phyloP scores from a whole-genome alignment of 2,113 vertebrate species.

The Mesoclemmys tuberculata region DNA sequence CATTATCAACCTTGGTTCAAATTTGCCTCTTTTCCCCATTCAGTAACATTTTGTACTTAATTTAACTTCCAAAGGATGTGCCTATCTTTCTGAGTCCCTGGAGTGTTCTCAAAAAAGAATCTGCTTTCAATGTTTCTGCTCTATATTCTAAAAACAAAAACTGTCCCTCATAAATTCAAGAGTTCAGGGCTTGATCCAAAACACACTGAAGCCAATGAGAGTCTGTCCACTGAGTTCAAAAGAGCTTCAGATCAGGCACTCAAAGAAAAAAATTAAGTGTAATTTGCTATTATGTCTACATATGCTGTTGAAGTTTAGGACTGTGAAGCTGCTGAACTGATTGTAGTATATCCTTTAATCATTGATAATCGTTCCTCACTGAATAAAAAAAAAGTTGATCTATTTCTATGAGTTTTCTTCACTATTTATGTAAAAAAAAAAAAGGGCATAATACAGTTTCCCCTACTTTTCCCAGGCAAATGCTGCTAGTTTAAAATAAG shows the following conservation, averaged over 20 bases:
- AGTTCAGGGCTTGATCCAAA: background rate
- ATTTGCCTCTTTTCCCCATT: constrained; percentile 27
- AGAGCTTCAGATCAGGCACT: background rate
- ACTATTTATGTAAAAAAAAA: background rate
- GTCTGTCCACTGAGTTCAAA: background rate
- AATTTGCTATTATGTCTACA: background rate
- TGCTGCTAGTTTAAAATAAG: background rate
- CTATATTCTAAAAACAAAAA: constrained; percentile 71
- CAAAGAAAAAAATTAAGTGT: background rate
- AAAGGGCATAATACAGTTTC: rapidly evolving
- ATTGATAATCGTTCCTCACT: background rate
- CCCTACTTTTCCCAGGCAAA: background rate
- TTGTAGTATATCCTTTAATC: background rate
- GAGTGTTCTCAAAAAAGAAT: constrained; percentile 23
- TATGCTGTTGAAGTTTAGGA: background rate
- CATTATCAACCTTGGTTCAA: constrained; percentile 53
- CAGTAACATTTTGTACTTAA: constrained; percentile 38
- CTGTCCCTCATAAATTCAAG: background rate
- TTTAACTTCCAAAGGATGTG: constrained; percentile 42
- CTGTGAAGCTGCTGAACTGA: background rate
- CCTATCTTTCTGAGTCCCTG: background rate
- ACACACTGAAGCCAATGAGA: background rate
- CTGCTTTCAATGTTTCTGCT: constrained; percentile 58
- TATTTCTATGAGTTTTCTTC: background rate
- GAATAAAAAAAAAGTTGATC: background rate